Evolutionary conservation across 1,140 invertebrate genomes (phyloP).

Genomic region (Cylas formicarius): DNA sequence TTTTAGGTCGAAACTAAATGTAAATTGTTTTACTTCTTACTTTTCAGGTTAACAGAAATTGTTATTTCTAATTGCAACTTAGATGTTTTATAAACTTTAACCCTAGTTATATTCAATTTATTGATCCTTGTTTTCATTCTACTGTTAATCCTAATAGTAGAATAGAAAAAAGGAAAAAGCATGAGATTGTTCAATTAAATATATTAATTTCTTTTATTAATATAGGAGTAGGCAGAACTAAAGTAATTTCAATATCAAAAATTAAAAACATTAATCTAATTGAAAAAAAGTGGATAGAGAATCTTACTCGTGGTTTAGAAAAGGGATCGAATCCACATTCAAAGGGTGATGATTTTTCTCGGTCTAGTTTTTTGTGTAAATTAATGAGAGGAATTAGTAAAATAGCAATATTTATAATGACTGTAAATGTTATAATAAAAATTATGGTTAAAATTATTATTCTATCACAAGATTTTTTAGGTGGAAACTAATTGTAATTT

Average conservation of each 20-base stretch:
- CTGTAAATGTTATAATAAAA: slow-evolving; percentile 36
- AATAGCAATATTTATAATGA: slow-evolving; percentile 42
- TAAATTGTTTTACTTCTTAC: slow-evolving; percentile 49
- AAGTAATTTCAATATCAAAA: slow-evolving; percentile 57
- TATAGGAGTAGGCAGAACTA: slow-evolving; percentile 48
- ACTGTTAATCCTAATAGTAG: slow-evolving; percentile 49
- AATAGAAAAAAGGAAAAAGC: slow-evolving; percentile 47
- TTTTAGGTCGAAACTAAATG: slow-evolving; percentile 54
- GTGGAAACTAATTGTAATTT: slow-evolving; percentile 62
- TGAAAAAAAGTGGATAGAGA: slow-evolving; percentile 55
- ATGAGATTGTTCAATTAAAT: slow-evolving; percentile 40
- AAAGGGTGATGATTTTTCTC: slow-evolving; percentile 53
- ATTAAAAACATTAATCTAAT: slow-evolving; percentile 57
- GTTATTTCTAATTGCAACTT: slow-evolving; percentile 49
- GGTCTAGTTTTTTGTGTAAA: slow-evolving; percentile 50
- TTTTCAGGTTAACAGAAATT: slow-evolving; percentile 50
- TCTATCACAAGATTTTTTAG: slow-evolving; percentile 51
- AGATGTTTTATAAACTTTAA: slow-evolving; percentile 58
- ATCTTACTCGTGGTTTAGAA: slow-evolving; percentile 47
- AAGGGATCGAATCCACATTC: slow-evolving; percentile 58
- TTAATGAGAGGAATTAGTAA: slow-evolving; percentile 46
- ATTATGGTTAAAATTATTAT: slow-evolving; percentile 46
- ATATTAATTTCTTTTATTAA: slow-evolving; percentile 37
- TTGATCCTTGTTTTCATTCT: slow-evolving; percentile 56
- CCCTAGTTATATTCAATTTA: slow-evolving; percentile 51